Conservation (phyloP, 2,888 invertebrate genomes). For the Aphodius sticticus region DNA sequence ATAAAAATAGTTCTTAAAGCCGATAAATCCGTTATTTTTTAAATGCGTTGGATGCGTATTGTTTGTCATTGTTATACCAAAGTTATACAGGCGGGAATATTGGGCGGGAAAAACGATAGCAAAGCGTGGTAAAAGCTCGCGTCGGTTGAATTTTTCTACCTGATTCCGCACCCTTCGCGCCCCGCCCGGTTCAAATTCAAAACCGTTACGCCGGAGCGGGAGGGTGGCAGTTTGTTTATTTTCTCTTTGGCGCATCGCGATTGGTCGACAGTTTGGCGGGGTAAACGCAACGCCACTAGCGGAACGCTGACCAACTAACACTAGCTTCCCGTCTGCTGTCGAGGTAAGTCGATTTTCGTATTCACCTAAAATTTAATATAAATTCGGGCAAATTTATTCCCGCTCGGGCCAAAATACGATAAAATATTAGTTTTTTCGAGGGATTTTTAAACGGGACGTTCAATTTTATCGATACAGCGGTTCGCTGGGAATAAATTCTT, state of each 20-base stretch:
- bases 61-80: too few species aligned
- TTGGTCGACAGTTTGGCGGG: conserved; percentile 58
- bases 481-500: conserved; percentile 54
- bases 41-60: too few species aligned
- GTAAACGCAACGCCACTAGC: conserved; percentile 51
- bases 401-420: conserved; percentile 47
- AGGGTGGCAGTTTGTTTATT: conserved; percentile 44
- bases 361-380: conserved; percentile 56
- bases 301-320: conserved; percentile 54
- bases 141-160: background rate
- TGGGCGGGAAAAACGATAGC: background rate
- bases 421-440: conserved; percentile 58
- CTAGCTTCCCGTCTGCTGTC: conserved; percentile 41
- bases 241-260: conserved; percentile 40
- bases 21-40: too few species aligned
- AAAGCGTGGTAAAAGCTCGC: background rate
- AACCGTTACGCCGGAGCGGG: background rate
- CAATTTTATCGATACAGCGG: conserved; percentile 43
- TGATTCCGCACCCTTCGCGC: background rate
- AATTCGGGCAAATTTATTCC: conserved; percentile 54
- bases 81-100: background rate
- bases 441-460: conserved; percentile 52
- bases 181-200: background rate
- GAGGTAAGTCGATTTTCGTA: conserved; percentile 55
- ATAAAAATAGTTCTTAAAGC: too few species aligned